phyloP scores from a whole-genome alignment of 53 echinoderm and acorn worm genomes.

The Antedon mediterranea region DNA sequence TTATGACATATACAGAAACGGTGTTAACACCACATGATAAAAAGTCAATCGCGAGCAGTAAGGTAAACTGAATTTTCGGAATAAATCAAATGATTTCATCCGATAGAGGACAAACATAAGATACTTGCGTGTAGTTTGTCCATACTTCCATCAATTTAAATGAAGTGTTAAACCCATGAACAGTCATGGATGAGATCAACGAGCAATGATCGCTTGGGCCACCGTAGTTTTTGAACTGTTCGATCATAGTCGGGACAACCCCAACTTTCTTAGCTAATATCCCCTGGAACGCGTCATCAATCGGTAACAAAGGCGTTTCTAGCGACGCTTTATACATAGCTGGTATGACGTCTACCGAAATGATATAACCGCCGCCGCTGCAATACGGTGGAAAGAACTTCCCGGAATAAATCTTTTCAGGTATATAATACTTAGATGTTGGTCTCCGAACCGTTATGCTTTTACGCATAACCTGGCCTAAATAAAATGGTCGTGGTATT shows the following conservation, averaged over 20 bases:
- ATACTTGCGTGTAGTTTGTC: background rate
- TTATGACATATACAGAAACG: no score
- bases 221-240: slow-evolving; percentile 81
- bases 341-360: slow-evolving; percentile 59
- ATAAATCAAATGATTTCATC: no score
- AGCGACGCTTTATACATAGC: slow-evolving; percentile 63
- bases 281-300: slow-evolving; percentile 91
- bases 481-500: slow-evolving; percentile 39
- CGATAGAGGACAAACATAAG: no score
- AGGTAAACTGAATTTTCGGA: no score
- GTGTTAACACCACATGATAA: no score
- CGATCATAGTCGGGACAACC: slow-evolving; percentile 33
- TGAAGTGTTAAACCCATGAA: background rate
- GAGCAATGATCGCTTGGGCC: slow-evolving; percentile 76
- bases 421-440: slow-evolving; percentile 68
- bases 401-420: slow-evolving; percentile 65
- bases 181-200: slow-evolving; percentile 5
- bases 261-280: slow-evolving; percentile 64
- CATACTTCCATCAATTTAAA: background rate
- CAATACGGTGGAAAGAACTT: slow-evolving; percentile 83
- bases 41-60: no score
- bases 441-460: slow-evolving; percentile 50
- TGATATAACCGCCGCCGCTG: slow-evolving; percentile 73
- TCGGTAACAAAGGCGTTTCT: slow-evolving; percentile 68
- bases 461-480: slow-evolving; percentile 51